These are phyloP conservation scores for Epiblema foenella DNA, from an alignment of 2,888 invertebrate genomes.

Conservation along the genomic window DNA sequence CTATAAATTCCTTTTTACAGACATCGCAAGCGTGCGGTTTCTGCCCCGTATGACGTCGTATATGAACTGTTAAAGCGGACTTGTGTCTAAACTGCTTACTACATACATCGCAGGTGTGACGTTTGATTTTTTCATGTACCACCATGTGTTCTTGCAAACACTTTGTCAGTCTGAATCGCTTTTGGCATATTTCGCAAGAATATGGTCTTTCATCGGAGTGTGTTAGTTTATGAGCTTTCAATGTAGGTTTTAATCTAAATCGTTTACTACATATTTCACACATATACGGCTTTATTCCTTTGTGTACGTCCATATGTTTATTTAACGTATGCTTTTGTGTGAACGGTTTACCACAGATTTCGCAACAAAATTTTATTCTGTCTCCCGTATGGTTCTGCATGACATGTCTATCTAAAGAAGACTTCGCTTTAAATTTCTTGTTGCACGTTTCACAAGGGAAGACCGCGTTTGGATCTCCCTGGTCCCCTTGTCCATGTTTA, in stretches of 20 bases:
- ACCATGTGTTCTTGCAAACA: conserved; percentile 1
- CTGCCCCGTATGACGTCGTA: background rate
- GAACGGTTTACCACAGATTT: background rate
- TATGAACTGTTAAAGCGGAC: background rate
- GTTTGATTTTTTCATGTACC: background rate
- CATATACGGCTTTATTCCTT: background rate
- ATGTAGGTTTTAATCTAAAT: background rate
- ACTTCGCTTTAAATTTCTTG: background rate
- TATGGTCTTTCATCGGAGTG: background rate
- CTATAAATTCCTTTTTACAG: background rate
- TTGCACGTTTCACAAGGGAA: background rate
- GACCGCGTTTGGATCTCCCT: background rate
- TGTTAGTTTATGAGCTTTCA: conserved; percentile 4
- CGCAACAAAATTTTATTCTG: conserved; percentile 2
- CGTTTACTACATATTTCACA: background rate
- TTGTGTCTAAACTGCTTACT: conserved; percentile 7
- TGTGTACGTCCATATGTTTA: conserved; percentile 4
- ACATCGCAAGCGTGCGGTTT: background rate
- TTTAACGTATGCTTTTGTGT: conserved; percentile 1
- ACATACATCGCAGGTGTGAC: conserved; percentile 2
- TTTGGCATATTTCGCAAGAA: background rate
- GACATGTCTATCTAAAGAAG: background rate
- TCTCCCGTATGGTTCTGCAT: background rate
- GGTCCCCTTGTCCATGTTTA: background rate
- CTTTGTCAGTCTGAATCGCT: background rate